These are phyloP conservation scores for Tokudaia muenninki DNA, from an alignment of 2,797 vertebrate genomes.

Conservation along the genomic window DNA sequence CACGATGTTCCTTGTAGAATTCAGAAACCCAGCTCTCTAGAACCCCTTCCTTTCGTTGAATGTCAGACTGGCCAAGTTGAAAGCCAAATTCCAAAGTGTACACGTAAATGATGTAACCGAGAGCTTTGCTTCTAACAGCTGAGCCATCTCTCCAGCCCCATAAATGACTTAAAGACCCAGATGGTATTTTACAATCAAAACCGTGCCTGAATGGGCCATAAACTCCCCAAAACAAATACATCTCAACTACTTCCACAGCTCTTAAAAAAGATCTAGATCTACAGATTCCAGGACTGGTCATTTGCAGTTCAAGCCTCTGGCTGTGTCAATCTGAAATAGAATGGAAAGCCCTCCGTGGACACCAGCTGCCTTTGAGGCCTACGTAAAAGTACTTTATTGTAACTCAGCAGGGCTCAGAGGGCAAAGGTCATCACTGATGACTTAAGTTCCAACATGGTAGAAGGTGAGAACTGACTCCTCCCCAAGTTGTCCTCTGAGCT, in stretches of 20 bases:
- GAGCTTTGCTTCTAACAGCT: neutral
- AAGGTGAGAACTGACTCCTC: neutral
- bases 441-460: neutral
- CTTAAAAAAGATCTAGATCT: conserved; percentile 43
- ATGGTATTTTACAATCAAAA: conserved; percentile 45
- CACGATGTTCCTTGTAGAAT: conserved; percentile 28
- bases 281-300: neutral
- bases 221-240: conserved; percentile 40
- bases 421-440: neutral
- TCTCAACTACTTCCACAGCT: neutral
- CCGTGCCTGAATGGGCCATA: conserved; percentile 26
- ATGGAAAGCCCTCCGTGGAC: neutral
- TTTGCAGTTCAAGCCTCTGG: neutral
- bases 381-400: neutral
- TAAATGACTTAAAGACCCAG: conserved; percentile 21
- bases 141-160: neutral
- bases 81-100: conserved; percentile 56
- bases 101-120: neutral
- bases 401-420: neutral
- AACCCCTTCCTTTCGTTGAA: neutral
- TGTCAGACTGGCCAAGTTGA: conserved; percentile 44
- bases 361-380: conserved; percentile 4
- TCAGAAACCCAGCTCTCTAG: neutral
- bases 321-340: neutral
- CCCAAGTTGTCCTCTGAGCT: neutral